A percentile compares a stretch with the other conserved stretches of the same genome.
phyloP scores from a whole-genome alignment of 2,888 invertebrate species.

The Ypsolopha scabrella region DNA sequence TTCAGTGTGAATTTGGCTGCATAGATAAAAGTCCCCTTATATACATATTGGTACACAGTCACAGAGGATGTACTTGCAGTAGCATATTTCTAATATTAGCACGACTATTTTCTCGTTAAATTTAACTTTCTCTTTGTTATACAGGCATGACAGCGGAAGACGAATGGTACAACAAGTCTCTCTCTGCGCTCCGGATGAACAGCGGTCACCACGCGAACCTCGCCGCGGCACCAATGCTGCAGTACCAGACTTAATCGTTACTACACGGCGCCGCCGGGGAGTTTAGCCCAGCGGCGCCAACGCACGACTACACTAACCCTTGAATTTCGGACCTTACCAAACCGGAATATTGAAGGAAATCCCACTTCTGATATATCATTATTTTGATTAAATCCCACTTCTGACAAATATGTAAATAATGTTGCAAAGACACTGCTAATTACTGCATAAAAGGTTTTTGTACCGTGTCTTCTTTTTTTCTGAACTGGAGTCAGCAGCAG shows the following conservation, averaged over 20 bases:
- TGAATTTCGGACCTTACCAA: slow-evolving; percentile 11
- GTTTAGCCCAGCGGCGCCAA: slow-evolving; percentile 61
- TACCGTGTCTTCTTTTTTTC: too few relatives aligned
- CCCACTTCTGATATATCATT: too few relatives aligned
- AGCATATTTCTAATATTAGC: not conserved
- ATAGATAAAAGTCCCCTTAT: too few relatives aligned
- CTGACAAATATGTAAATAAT: too few relatives aligned
- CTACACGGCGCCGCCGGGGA: slow-evolving; percentile 60
- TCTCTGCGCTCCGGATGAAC: slow-evolving; percentile 97
- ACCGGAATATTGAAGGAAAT: too few relatives aligned
- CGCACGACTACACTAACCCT: slow-evolving; percentile 60
- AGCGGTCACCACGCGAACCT: slow-evolving; percentile 95
- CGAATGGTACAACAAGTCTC: slow-evolving; percentile 99
- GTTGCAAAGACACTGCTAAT: too few relatives aligned
- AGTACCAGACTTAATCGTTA: slow-evolving; percentile 95
- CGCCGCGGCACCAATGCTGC: slow-evolving; percentile 95
- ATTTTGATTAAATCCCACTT: too few relatives aligned
- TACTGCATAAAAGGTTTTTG: too few relatives aligned
- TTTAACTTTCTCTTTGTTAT: slow-evolving; percentile 9
- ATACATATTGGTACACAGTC: too few relatives aligned
- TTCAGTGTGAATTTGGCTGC: too few relatives aligned
- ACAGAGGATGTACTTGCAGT: not conserved
- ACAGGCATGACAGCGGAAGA: slow-evolving; percentile 93
- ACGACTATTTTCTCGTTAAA: not conserved
- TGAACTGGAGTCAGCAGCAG: too few relatives aligned